Conservation (phyloP, 2,888 invertebrate genomes). For the Phortica magna region DNA sequence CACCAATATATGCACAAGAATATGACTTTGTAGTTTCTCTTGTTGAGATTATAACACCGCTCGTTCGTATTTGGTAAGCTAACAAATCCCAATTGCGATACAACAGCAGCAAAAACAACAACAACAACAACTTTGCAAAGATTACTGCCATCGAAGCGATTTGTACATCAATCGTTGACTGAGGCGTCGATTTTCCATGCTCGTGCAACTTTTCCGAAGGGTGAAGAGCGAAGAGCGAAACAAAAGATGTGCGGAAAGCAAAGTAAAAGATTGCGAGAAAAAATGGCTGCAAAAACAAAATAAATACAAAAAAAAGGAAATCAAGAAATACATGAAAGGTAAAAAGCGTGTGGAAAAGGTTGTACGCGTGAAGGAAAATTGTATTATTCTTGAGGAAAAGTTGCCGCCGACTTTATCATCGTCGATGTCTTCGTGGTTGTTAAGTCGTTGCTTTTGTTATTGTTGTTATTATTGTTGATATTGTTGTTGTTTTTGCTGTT, state of each 20-base stretch:
- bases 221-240: neutral
- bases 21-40: neutral
- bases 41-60: conserved; percentile 11
- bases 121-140: conserved; percentile 6
- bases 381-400: conserved; percentile 63
- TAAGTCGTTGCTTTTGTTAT: neutral
- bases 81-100: conserved; percentile 1
- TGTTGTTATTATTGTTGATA: conserved; percentile 33
- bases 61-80: neutral
- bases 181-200: conserved; percentile 27
- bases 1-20: neutral
- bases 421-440: conserved; percentile 38
- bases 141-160: neutral
- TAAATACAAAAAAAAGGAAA: conserved; percentile 46
- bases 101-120: conserved; percentile 2
- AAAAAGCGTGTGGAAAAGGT: conserved; percentile 41
- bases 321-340: conserved; percentile 25
- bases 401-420: conserved; percentile 25
- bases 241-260: neutral
- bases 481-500: conserved; percentile 34
- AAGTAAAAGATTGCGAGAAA: conserved; percentile 2
- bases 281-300: conserved; percentile 32
- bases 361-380: conserved; percentile 69
- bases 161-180: conserved; percentile 20
- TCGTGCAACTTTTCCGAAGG: neutral